Evolutionary conservation across 2,888 invertebrate species (phyloP), one percentile per base, ranked within the genome.

Genomic region (Orthosia incerta): DNA sequence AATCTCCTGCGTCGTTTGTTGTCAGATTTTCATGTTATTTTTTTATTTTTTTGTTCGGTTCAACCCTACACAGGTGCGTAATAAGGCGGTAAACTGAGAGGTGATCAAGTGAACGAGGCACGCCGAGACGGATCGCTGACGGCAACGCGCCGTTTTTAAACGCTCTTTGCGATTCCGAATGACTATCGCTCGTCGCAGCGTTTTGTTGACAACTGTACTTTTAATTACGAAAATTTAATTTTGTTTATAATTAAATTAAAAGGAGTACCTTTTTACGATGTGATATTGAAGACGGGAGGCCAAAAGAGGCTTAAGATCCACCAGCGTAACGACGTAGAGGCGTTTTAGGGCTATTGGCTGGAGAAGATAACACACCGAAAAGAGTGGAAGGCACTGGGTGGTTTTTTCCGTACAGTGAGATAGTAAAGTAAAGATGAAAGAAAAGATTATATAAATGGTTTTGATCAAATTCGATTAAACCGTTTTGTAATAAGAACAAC

Each of bases 21-120:
- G 18, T 31, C 7, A 15, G 20, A 15, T 12, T 46, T 23, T 5
- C n/a, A 18, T 46, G 4, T 12, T 9, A n/a, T 67, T 46, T 56
- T 23, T 23, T 60, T 23, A 62, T 9, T 23, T 50, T 23, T 45
- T 51, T 7, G 12, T 5, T 5, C 51, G 23, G 39, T 15, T 16
- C 69, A 73, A 26, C 85, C 85, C 82, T 85, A 73, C 13, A 12
- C 77, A 66, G 78, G 77, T 75, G 74, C 80, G 79, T 86, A 84
- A 86, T 84, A 83, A 84, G 82, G 83, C 83, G 82, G 78, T 80
- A 84, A 84, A 88, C 84, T 85, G 82, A 83, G 80, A 81, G 74
- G 86, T 87, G 88, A 90, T 88, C 87, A 88, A 87, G 80, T 82
- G 76, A 77, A 82, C 71, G 76, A 79, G 68, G 57, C 62, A 46